Base-by-base conservation (phyloP, 1,140 invertebrate genomes). In the Calliopsis andreniformis region DNA sequence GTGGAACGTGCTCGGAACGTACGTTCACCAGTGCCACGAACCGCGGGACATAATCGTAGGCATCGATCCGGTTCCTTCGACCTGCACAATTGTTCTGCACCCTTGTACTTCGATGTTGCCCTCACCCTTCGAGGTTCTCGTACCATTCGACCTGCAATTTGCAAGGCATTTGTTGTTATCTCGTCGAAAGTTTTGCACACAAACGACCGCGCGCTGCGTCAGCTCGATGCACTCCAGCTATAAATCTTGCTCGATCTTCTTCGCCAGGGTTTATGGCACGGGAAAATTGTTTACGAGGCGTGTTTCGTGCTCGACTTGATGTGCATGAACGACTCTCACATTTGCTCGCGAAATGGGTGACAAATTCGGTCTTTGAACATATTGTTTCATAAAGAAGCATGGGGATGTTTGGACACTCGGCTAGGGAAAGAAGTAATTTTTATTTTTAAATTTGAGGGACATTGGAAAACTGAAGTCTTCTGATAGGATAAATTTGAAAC, bases 141-240 rank as follows among this genome's bases (percentile, higher is more conserved):
- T 68, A 72, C 61, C 56, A 32, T 68, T 82, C 79, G 39, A 30
- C 16, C 62, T 58, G 56, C 47, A 78, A 82, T 82, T 73, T 73
- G 81, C 64, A 39, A 53, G 76, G 70, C 55, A 78, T 78, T 78
- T 58, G 32, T 82, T 63, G 76, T 82, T 78, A 82, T 81, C 79
- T 47, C 28, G 63, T 53, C 42, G 32, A 51, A 20, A 35, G 23
- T 56, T 83, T 73, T 58, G 23, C 68, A 73, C 78, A 49, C 59
- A 53, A 73, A 82, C 62, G 61, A 59, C 62, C 16, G 7, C 0
- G 23, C 14, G 62, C n/a, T 3, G 10, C 16, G 39, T 67, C 20
- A 8, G 0, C 3, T 10, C 42, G 42, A 18, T 35, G 18, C 16
- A 28, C 16, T 16, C 6, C 6, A 0, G 14, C 5, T 30, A 23